A percentile compares a stretch with the other conserved stretches of the same genome.
phyloP scores from a whole-genome alignment of 30 jellyfish, hydroid and myxozoan genomes.

The Mastigias papua region DNA sequence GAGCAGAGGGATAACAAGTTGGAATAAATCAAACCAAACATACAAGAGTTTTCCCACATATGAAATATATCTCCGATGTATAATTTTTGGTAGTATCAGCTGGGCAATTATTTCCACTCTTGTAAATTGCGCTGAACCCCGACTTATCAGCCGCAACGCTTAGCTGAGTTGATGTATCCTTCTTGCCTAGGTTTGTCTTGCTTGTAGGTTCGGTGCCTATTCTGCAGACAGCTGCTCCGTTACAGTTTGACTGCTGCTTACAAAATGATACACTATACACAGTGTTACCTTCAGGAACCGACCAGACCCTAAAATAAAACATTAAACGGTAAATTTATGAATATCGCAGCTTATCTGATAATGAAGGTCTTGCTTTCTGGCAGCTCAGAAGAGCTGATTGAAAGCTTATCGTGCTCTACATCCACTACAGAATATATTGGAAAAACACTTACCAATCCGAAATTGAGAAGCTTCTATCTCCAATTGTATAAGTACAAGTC shows the following conservation, averaged over 20 bases:
- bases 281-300: conserved; percentile 26
- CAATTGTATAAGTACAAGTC: conserved; percentile 17
- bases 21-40: neutral
- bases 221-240: conserved; percentile 34
- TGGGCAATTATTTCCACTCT: conserved; percentile 8
- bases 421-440: too few species aligned
- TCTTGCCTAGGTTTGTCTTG: conserved; percentile 22
- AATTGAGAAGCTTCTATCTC: conserved; percentile 9
- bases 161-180: conserved; percentile 2
- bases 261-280: conserved; percentile 33
- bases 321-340: neutral
- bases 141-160: conserved; percentile 48
- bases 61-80: conserved; percentile 36
- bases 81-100: conserved; percentile 11
- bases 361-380: too few species aligned
- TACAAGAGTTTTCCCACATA: conserved; percentile 67
- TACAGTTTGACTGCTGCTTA: conserved; percentile 20
- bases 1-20: too few species aligned
- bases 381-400: too few species aligned
- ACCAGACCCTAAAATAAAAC: conserved; percentile 44
- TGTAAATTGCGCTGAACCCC: conserved; percentile 38
- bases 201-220: conserved; percentile 14
- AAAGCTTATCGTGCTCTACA: too few species aligned
- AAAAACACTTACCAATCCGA: conserved; percentile 39
- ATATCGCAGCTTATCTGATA: too few species aligned